These are phyloP conservation scores for Sylvietta virens DNA, from an alignment of 2,113 vertebrate genomes.

Conservation along the genomic window DNA sequence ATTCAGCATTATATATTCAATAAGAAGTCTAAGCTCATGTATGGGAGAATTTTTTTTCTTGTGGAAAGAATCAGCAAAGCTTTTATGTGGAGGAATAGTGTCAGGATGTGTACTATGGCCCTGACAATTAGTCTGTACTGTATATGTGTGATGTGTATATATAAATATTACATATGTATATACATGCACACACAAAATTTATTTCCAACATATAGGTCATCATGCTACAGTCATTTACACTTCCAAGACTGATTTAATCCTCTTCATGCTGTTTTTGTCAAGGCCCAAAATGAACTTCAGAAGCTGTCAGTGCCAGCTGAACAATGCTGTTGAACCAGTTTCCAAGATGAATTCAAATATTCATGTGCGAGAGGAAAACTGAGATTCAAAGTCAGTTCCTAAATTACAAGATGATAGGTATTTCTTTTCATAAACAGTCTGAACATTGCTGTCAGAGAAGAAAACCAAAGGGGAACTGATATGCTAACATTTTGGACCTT, in stretches of 20 bases:
- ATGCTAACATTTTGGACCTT: background rate
- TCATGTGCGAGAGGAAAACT: background rate
- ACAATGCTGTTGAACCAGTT: background rate
- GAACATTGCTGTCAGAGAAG: background rate
- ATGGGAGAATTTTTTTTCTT: background rate
- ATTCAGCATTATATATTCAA: background rate
- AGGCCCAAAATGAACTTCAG: background rate
- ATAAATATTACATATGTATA: background rate
- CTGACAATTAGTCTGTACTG: background rate
- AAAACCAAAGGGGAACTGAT: background rate
- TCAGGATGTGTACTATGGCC: background rate
- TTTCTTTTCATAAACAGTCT: background rate
- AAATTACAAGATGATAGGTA: background rate
- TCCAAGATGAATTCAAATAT: background rate
- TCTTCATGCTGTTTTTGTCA: background rate
- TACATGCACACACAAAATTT: background rate
- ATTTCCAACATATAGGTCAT: background rate
- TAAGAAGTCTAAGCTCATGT: background rate
- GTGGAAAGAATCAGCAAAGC: background rate
- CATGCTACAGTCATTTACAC: background rate
- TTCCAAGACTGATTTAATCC: constrained; percentile 4
- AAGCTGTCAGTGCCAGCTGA: background rate
- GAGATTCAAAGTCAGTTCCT: background rate
- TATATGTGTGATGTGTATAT: background rate
- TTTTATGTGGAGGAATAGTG: background rate